phyloP scores from a whole-genome alignment of 2,888 invertebrate genomes.

The Rotaria sp. region DNA sequence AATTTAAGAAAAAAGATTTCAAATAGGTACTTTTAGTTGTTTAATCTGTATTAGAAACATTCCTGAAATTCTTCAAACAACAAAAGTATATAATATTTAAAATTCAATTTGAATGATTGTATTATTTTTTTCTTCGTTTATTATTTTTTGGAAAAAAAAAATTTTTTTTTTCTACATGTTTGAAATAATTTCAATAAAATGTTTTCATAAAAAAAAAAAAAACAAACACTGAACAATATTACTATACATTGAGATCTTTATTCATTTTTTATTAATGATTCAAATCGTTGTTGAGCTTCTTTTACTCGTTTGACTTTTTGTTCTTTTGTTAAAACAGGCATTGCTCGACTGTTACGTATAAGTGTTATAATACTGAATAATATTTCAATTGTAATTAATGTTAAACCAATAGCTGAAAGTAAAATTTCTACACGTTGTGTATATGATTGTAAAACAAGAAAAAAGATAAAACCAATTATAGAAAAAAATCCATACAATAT shows the following conservation, averaged over 20 bases:
- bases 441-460: constrained; percentile 79
- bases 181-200: too few relatives aligned
- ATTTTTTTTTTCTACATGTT: too few relatives aligned
- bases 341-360: constrained; percentile 50
- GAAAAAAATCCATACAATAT: constrained; percentile 76
- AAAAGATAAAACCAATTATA: constrained; percentile 74
- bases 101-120: too few relatives aligned
- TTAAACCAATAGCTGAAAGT: constrained; percentile 75
- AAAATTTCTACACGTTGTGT: constrained; percentile 79
- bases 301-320: not conserved
- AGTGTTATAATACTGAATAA: constrained; percentile 71
- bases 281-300: not conserved
- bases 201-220: too few relatives aligned
- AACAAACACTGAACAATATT: too few relatives aligned
- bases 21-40: too few relatives aligned
- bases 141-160: too few relatives aligned
- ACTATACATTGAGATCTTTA: not conserved
- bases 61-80: too few relatives aligned
- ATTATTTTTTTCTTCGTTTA: too few relatives aligned
- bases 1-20: too few relatives aligned
- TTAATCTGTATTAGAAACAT: too few relatives aligned
- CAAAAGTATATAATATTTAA: too few relatives aligned
- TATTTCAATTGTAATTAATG: constrained; percentile 72
- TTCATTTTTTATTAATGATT: not conserved
- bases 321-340: not conserved